phyloP scores from a whole-genome alignment of 2,888 invertebrate species.

The Trichopria drosophilae region DNA sequence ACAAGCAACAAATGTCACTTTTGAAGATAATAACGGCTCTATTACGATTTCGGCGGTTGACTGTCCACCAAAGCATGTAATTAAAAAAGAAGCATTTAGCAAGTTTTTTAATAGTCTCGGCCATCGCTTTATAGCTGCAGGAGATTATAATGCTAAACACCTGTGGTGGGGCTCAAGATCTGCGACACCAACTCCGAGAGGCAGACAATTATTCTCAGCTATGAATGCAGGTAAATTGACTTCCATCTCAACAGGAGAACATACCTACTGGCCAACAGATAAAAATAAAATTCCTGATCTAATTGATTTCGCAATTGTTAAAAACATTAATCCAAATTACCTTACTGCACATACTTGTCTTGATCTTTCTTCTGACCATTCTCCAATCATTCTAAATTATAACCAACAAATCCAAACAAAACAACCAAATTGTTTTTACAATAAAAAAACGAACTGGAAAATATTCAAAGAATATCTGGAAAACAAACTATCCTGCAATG shows the following conservation, averaged over 20 bases:
- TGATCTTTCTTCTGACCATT: slow-evolving; percentile 39
- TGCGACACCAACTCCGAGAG: neutral
- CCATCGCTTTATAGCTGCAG: too few species aligned
- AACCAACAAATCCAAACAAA: slow-evolving; percentile 26
- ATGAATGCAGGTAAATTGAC: slow-evolving; percentile 6
- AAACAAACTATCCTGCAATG: neutral
- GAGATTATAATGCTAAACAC: too few species aligned
- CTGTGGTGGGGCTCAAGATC: too few species aligned
- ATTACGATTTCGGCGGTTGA: slow-evolving; percentile 32
- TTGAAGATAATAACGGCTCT: neutral
- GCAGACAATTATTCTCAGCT: slow-evolving; percentile 9
- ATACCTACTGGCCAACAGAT: too few species aligned
- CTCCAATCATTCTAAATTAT: slow-evolving; percentile 34
- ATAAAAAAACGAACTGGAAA: neutral
- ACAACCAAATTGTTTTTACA: slow-evolving; percentile 9
- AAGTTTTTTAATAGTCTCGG: slow-evolving; percentile 10
- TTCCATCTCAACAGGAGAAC: slow-evolving; percentile 28
- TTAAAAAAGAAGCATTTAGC: slow-evolving; percentile 28
- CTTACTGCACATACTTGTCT: slow-evolving; percentile 23
- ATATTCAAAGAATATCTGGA: neutral
- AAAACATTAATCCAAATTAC: slow-evolving; percentile 38
- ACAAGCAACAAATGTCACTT: slow-evolving; percentile 2
- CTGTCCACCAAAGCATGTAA: slow-evolving; percentile 33
- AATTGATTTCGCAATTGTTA: too few species aligned
- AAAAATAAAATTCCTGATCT: too few species aligned